phyloP scores from a whole-genome alignment of 92 coral and sea anemone genomes.

The Phenganax subtilis region DNA sequence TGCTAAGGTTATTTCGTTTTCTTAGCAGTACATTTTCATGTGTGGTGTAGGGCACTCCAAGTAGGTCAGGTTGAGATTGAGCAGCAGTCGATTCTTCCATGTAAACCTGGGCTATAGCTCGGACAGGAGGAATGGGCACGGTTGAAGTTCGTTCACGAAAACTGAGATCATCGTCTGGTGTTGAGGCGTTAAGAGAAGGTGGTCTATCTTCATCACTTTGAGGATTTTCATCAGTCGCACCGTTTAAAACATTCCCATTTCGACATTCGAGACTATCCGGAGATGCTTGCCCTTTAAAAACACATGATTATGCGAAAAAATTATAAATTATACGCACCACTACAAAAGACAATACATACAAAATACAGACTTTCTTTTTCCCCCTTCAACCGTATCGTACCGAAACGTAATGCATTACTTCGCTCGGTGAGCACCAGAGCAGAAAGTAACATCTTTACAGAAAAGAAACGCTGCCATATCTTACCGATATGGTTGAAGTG shows the following conservation, averaged over 20 bases:
- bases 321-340: not conserved
- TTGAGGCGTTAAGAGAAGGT: constrained; percentile 29
- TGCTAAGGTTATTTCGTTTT: not conserved
- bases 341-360: too few species aligned
- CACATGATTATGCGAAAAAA: not conserved
- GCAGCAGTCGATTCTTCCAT: constrained; percentile 6
- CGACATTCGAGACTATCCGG: constrained; percentile 19
- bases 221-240: constrained; percentile 12
- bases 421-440: too few species aligned
- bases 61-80: constrained; percentile 37
- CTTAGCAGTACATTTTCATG: constrained; percentile 32
- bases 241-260: constrained; percentile 16
- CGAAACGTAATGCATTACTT: too few species aligned
- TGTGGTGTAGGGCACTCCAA: constrained; percentile 18
- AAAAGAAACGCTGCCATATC: not conserved
- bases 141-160: constrained; percentile 32
- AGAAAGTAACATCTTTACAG: too few species aligned
- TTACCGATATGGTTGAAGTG: too few species aligned
- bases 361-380: too few species aligned
- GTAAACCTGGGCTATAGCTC: constrained; percentile 4
- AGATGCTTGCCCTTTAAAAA: constrained; percentile 28
- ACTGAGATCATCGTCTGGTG: constrained; percentile 30
- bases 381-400: too few species aligned
- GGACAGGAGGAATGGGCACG: constrained; percentile 12
- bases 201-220: constrained; percentile 21